Base-by-base conservation (phyloP, 1,140 invertebrate species). In the Penaeus japonicus region DNA sequence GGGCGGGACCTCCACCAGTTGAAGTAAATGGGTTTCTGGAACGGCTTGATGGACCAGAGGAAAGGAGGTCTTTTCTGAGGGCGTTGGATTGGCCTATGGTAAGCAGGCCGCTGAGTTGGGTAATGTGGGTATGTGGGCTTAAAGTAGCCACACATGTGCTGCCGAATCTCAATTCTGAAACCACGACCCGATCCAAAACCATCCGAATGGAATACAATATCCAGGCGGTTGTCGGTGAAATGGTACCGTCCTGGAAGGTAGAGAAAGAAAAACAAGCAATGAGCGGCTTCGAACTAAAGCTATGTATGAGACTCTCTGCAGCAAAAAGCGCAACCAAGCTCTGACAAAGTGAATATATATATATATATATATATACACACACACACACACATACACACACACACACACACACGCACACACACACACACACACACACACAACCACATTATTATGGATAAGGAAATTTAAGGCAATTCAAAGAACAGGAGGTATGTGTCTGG, bases 101-200 rank as follows among this genome's bases (percentile, higher is more conserved):
- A 73, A 30, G 70, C 18, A n/a, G 70, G 70, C 22, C 78, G 54
- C 17, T 85, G 54, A 18, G 77, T 24, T 18, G 85, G 79, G 54
- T 84, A 78, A n/a, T 32, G 30, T 0, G 87, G 87, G 30, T 88
- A 65, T 22, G 32, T 84, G 30, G 87, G 87, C 54, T 62, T 59
- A 65, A 88, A 88, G 70, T 88, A 73, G 24, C 87, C 87, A 27
- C 87, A 88, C 12, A 54, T 88, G 18, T 75, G 22, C 55, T 88
- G 87, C 22, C 22, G 54, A 7, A 88, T 32, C 70, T 88, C 87
- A 20, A 83, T 77, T n/a, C 87, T 88, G 80, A 88, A 88, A 47
- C 87, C 87, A 5, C 87, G 87, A 27, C 80, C 80, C 27, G 87
- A 83, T 0, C 87, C 87, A 20, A 77, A 84, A 0, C 20, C 73